Base-by-base conservation (phyloP, 1,140 invertebrate genomes). In the Littorina saxatilis region DNA sequence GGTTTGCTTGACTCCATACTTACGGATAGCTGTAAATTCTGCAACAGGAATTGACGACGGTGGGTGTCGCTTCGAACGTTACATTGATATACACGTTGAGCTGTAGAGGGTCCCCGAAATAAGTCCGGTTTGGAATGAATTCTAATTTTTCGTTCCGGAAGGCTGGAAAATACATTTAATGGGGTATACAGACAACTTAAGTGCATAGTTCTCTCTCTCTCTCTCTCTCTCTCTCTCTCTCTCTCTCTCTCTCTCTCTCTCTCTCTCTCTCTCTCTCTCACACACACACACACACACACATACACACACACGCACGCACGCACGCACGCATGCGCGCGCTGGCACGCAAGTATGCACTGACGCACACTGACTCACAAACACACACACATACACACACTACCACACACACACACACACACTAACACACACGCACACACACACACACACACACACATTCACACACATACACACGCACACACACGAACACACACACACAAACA, bases 31-130 rank as follows among this genome's bases (percentile, higher is more conserved):
- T 50, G 63, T 77, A 77, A 23, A 58, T 23, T 1, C 55, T 76
- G 40, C 86, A 87, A 55, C 86, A 87, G 27, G 82, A 80, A n/a
- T 68, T 75, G 78, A 84, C 80, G n/a, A 20, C 50, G 9, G 81
- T 32, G 23, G 35, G 15, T 35, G 47, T 35, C 0, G 81, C 47
- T 23, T 80, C 79, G 39, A 87, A 85, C 13, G 79, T 83, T 7
- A 87, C 82, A 39, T 87, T 81, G 17, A 87, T 61, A 35, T 52
- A 85, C 0, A 87, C 84, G 52, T 55, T 81, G 9, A 83, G 32
- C 29, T 77, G 40, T 15, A 68, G 72, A 0, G 52, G 27, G 13
- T 79, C 40, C n/a, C 63, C 72, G 29, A 37, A 35, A 29, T 83
- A 43, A 11, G 68, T 66, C 40, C 11, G 70, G 43, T 79, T 75